These are phyloP conservation scores for Scaptomyza polygonia DNA, from an alignment of 2,888 invertebrate species.

Conservation along the genomic window DNA sequence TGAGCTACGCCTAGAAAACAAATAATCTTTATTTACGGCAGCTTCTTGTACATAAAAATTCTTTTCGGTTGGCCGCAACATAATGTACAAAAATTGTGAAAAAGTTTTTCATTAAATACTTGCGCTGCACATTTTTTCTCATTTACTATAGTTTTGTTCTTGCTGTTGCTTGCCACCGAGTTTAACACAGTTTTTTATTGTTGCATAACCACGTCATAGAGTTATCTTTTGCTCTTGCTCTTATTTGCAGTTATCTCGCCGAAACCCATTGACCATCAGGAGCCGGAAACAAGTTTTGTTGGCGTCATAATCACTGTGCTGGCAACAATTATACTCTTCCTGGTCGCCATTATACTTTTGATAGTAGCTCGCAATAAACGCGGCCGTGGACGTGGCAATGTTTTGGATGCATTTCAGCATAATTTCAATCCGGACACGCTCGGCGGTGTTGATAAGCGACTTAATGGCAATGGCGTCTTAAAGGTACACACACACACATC, in stretches of 20 bases:
- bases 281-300: constrained; percentile 86
- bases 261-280: constrained; percentile 86
- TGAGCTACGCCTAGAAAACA: constrained; percentile 24
- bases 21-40: constrained; percentile 8
- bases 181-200: constrained; percentile 8
- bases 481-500: constrained; percentile 80
- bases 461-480: constrained; percentile 84
- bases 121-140: constrained; percentile 25
- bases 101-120: constrained; percentile 49
- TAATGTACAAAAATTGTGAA: constrained; percentile 32
- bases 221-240: constrained; percentile 13
- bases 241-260: constrained; percentile 82
- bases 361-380: constrained; percentile 88
- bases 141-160: constrained; percentile 14
- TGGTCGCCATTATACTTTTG: constrained; percentile 89
- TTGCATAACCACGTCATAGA: constrained; percentile 8
- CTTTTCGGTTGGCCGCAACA: constrained; percentile 15
- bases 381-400: constrained; percentile 82
- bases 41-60: constrained; percentile 21
- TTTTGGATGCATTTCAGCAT: constrained; percentile 84
- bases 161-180: constrained; percentile 11
- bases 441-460: constrained; percentile 84
- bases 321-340: constrained; percentile 89
- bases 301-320: constrained; percentile 89
- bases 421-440: constrained; percentile 84